Conservation (phyloP, 2,888 invertebrate species). For the Caenorhabditis virilis region DNA sequence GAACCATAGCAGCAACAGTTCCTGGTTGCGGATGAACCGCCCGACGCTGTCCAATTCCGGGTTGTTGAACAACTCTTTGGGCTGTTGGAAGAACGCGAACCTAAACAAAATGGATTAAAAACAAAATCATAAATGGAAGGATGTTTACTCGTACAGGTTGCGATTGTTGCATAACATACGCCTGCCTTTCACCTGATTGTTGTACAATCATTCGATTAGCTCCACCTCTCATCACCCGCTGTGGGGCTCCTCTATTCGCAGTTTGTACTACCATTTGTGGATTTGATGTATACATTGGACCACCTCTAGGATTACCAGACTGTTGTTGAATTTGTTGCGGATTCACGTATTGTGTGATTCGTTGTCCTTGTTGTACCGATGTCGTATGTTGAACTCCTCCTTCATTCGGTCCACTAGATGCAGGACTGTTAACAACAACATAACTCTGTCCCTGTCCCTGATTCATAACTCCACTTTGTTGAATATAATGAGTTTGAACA, state of each 20-base stretch:
- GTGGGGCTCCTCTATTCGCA: background rate
- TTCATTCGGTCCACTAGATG: background rate
- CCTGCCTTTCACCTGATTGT: slow-evolving; percentile 7
- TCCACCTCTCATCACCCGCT: background rate
- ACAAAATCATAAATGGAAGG: no score
- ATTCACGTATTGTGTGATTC: background rate
- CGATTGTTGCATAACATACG: slow-evolving; percentile 3
- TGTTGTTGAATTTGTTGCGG: slow-evolving; percentile 1
- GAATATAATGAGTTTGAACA: slow-evolving; percentile 7
- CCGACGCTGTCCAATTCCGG: slow-evolving; percentile 9
- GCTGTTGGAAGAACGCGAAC: slow-evolving; percentile 25
- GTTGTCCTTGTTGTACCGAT: background rate
- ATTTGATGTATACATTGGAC: slow-evolving; percentile 2
- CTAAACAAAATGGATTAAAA: no score
- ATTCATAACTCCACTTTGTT: background rate
- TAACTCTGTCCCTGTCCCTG: slow-evolving; percentile 16
- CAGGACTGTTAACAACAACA: slow-evolving; percentile 7
- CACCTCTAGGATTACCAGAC: background rate
- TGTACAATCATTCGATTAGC: slow-evolving; percentile 3
- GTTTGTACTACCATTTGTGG: slow-evolving; percentile 2
- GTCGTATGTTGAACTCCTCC: background rate
- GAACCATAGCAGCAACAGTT: slow-evolving; percentile 34
- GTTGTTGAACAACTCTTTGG: slow-evolving; percentile 2
- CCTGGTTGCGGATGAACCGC: slow-evolving; percentile 13
- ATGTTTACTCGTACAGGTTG: no score